phyloP scores from a whole-genome alignment of 2,113 vertebrate species.

The Helogale parvula region DNA sequence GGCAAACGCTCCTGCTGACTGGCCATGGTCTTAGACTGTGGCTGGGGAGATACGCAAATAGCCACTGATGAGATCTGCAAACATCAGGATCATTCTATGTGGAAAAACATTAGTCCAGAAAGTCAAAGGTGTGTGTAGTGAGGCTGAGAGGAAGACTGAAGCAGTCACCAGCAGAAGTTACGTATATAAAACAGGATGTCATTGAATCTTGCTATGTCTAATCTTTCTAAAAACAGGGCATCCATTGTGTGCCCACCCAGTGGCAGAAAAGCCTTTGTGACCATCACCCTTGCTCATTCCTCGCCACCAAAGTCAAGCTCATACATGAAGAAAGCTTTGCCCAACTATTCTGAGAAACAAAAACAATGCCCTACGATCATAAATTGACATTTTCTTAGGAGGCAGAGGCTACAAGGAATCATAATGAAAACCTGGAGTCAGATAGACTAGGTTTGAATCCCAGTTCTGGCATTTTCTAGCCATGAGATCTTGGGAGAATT shows the following conservation, averaged over 20 bases:
- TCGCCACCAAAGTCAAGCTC: background rate
- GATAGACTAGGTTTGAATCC: background rate
- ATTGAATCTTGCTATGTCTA: background rate
- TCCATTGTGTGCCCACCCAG: background rate
- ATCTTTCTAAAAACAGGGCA: background rate
- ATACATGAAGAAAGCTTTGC: background rate
- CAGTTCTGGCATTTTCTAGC: background rate
- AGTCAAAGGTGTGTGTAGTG: background rate
- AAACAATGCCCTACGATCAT: background rate
- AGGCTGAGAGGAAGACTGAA: background rate
- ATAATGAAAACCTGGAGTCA: background rate
- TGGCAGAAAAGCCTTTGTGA: background rate
- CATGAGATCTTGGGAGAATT: background rate
- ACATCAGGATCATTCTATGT: background rate
- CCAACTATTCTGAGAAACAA: background rate
- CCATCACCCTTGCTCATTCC: rapidly evolving
- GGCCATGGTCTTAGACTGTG: background rate
- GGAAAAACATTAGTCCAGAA: background rate
- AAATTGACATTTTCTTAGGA: background rate
- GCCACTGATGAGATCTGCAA: background rate
- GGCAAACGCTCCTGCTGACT: background rate
- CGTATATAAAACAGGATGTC: background rate
- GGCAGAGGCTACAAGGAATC: background rate
- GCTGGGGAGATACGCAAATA: background rate
- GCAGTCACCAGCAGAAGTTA: background rate